phyloP scores from a whole-genome alignment of 2,113 vertebrate species.

The Phoenicopterus ruber region DNA sequence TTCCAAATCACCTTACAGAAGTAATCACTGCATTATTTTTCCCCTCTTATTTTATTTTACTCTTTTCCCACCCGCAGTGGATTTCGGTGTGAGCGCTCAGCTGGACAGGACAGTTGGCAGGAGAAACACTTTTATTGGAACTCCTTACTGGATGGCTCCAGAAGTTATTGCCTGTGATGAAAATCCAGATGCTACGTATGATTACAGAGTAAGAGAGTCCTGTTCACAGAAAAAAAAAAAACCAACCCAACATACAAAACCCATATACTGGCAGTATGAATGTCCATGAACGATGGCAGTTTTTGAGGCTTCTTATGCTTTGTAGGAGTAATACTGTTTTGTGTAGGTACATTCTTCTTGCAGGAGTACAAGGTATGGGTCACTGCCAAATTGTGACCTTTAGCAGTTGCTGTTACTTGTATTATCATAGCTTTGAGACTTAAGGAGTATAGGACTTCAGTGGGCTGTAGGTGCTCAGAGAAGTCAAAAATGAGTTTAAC shows the following conservation, averaged over 20 bases:
- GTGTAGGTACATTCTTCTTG: neutral
- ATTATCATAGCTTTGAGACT: neutral
- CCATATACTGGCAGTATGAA: neutral
- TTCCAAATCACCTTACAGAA: constrained; percentile 7
- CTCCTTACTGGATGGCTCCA: constrained; percentile 98
- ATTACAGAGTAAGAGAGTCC: constrained; percentile 87
- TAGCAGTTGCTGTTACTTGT: neutral
- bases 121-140: constrained; percentile 97
- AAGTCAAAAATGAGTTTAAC: neutral
- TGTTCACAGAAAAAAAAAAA: neutral
- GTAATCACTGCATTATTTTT: neutral
- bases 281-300: rapidly evolving
- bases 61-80: constrained; percentile 77
- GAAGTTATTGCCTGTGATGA: constrained; percentile 99
- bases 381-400: neutral
- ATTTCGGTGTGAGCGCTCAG: constrained; percentile 97
- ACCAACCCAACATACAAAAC: neutral
- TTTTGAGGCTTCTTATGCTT: neutral
- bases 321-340: neutral
- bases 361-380: neutral
- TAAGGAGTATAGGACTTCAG: neutral
- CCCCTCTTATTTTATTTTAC: neutral
- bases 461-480: neutral
- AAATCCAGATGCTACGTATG: constrained; percentile 97
- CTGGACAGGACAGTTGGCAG: constrained; percentile 95